Evolutionary conservation across 2,888 invertebrate species (phyloP).

Genomic region (Merodon equestris): DNA sequence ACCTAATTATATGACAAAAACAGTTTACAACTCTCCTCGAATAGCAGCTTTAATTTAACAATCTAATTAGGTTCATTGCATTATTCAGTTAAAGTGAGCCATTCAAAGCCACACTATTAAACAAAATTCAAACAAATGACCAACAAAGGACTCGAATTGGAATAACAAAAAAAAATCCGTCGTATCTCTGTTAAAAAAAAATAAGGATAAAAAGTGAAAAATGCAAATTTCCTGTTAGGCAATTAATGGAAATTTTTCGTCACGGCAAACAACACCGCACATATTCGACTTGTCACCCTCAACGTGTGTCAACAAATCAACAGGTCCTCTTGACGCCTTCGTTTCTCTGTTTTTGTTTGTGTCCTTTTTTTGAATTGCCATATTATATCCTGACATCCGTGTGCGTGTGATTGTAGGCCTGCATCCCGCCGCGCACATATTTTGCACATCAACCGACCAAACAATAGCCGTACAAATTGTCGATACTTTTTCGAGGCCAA

Average conservation of each 20-base stretch:
- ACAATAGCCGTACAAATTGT: slow-evolving; percentile 67
- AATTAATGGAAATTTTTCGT: slow-evolving; percentile 49
- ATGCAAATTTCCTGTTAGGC: slow-evolving; percentile 19
- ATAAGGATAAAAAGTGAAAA: no score
- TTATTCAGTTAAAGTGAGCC: no score
- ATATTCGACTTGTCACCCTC: slow-evolving; percentile 56
- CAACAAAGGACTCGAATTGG: no score
- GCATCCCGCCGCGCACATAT: slow-evolving; percentile 48
- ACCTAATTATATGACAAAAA: no score
- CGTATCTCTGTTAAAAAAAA: no score
- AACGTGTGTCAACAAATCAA: slow-evolving; percentile 67
- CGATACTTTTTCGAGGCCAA: slow-evolving; percentile 65
- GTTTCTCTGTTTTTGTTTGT: slow-evolving; percentile 20
- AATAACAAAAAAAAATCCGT: no score
- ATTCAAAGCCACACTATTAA: no score
- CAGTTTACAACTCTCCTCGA: no score
- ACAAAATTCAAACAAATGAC: no score
- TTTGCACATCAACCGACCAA: slow-evolving; percentile 65
- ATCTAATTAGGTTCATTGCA: no score
- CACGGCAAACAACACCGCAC: slow-evolving; percentile 22
- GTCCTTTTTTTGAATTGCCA: slow-evolving; percentile 43
- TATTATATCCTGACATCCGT: slow-evolving; percentile 50
- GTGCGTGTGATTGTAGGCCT: slow-evolving; percentile 36
- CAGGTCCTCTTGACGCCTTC: slow-evolving; percentile 55
- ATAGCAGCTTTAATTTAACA: no score